Conservation (phyloP, 2,888 invertebrate genomes). For the Myathropa florea region DNA sequence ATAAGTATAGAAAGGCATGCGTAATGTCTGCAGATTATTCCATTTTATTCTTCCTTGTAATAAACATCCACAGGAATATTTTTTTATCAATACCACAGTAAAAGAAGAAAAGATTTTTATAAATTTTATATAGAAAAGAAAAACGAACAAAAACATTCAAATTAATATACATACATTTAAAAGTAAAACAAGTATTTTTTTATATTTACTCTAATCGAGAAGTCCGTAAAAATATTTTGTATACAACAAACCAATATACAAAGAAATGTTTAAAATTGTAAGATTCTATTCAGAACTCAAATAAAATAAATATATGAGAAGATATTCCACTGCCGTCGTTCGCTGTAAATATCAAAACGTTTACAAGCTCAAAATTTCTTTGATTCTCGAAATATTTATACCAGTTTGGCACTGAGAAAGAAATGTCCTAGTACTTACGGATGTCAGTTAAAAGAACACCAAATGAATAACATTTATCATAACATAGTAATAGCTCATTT, state of each 20-base stretch:
- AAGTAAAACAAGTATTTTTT: slow-evolving; percentile 51
- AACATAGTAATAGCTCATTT: neutral
- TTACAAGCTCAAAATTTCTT: neutral
- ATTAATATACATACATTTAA: slow-evolving; percentile 8
- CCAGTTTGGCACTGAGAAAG: neutral
- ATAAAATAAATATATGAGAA: neutral
- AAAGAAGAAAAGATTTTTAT: slow-evolving; percentile 37
- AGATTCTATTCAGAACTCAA: neutral
- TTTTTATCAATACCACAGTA: slow-evolving; percentile 40
- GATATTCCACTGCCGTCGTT: neutral
- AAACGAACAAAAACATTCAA: slow-evolving; percentile 3
- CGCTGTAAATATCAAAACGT: neutral
- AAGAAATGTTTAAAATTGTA: slow-evolving; percentile 18
- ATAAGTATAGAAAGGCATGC: slow-evolving; percentile 9
- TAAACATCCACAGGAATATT: slow-evolving; percentile 46
- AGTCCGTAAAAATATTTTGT: slow-evolving; percentile 57
- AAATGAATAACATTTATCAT: neutral
- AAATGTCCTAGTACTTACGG: neutral
- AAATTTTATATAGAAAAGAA: slow-evolving; percentile 38
- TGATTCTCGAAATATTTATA: neutral
- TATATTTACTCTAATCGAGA: slow-evolving; percentile 55
- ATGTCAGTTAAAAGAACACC: neutral
- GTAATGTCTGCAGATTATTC: slow-evolving; percentile 39
- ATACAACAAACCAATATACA: slow-evolving; percentile 36
- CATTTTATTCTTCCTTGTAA: slow-evolving; percentile 56